phyloP scores from a whole-genome alignment of 2,888 invertebrate genomes.

The Drosophila mettleri region DNA sequence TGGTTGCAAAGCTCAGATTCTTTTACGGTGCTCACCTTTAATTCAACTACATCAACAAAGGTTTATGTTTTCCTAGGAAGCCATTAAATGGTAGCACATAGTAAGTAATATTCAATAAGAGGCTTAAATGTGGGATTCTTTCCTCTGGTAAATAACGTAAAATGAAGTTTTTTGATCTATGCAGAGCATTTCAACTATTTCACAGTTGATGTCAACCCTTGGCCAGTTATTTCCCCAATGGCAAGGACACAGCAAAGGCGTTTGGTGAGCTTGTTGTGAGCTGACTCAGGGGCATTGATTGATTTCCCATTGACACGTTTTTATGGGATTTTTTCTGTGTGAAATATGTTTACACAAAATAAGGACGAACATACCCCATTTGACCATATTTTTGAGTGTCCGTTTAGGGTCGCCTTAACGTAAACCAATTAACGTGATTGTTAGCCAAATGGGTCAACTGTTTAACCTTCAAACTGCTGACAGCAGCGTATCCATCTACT shows the following conservation, averaged over 20 bases:
- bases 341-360: constrained; percentile 29
- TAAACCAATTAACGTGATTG: constrained; percentile 44
- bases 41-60: constrained; percentile 14
- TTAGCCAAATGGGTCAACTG: constrained; percentile 18
- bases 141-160: neutral
- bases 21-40: neutral
- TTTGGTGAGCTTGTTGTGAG: constrained; percentile 17
- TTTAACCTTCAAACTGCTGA: constrained; percentile 60
- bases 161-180: constrained; percentile 9
- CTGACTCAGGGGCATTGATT: constrained; percentile 44
- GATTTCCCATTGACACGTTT: constrained; percentile 35
- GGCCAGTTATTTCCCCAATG: constrained; percentile 15
- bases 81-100: constrained; percentile 53
- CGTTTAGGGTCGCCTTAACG: constrained; percentile 17
- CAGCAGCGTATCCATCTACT: constrained; percentile 45
- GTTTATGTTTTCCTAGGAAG: constrained; percentile 33
- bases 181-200: constrained; percentile 33
- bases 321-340: constrained; percentile 23
- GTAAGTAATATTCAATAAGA: constrained; percentile 59
- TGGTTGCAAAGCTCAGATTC: constrained; percentile 1
- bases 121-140: neutral
- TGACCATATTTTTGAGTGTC: constrained; percentile 28
- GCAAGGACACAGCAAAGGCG: constrained; percentile 7
- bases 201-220: constrained; percentile 32
- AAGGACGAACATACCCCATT: constrained; percentile 14